Base-by-base conservation (phyloP, 1,140 invertebrate genomes). In the Drosophila azteca region DNA sequence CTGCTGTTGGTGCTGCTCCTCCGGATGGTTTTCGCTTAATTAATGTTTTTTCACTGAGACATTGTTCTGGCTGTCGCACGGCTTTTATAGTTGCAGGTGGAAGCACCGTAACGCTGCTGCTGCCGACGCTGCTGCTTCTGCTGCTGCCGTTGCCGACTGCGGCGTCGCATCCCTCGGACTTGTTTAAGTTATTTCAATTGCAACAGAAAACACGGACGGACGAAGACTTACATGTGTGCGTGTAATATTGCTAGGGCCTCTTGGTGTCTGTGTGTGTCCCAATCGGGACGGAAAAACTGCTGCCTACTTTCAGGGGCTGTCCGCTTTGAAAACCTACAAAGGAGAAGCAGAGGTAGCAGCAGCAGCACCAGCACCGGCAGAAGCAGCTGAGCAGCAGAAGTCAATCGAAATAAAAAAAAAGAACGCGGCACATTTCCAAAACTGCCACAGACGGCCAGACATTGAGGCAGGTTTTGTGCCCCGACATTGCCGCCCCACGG, bases 21-120 rank as follows among this genome's bases (percentile, higher is more conserved):
- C 35, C 35, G 35, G 55, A 35, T 80, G 45, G 46, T 64, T 73
- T 60, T 77, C 70, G 76, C 58, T 74, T 76, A 88, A 90, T 90
- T 81, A 78, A 84, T 73, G 87, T 69, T 71, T 55, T 84, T 84
- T 87, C 73, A 90, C 88, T 90, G 83, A 90, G 83, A 77, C 88
- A 84, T 74, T 73, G 82, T 84, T 74, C 70, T 51, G 58, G 31
- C 54, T 53, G 67, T 26, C 66, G 57, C 35, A 60, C 62, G 48
- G 59, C 88, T 90, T 90, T 90, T 90, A 90, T 90, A 90, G 83
- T 75, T 65, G 52, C 69, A 81, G 66, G 55, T 55, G 63, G 43
- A 20, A 26, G 15, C 31, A 22, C 11, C 6, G 24, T 26, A 4
- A 26, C 29, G 29, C 29, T 31, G 29, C 29, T 7, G 8, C 29